These are phyloP conservation scores for Leptopilina boulardi DNA, from an alignment of 1,140 invertebrate genomes.

Conservation along the genomic window DNA sequence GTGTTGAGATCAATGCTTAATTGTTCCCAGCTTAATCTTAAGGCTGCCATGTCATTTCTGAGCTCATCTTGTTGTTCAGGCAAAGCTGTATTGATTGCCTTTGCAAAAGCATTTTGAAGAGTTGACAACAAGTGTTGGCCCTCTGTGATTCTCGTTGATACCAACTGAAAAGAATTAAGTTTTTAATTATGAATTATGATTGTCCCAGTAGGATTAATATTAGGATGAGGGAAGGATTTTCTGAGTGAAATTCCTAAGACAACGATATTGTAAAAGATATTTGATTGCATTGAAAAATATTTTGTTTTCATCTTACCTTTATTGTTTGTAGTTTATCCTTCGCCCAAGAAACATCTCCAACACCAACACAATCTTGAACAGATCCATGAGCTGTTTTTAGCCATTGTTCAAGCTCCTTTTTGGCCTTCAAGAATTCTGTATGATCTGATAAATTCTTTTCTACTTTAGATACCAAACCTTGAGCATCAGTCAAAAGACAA, in stretches of 20 bases:
- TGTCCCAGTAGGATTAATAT: no score
- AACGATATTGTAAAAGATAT: no score
- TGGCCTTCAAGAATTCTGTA: slow-evolving; percentile 91
- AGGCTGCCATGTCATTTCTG: slow-evolving; percentile 83
- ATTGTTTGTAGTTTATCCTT: slow-evolving; percentile 90
- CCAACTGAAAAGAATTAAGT: background rate
- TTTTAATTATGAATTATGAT: no score
- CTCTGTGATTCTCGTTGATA: slow-evolving; percentile 83
- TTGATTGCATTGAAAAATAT: no score
- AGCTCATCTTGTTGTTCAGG: slow-evolving; percentile 87
- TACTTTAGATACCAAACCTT: slow-evolving; percentile 87
- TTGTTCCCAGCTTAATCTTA: slow-evolving; percentile 89
- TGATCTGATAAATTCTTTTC: slow-evolving; percentile 93
- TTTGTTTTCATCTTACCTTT: slow-evolving; percentile 69
- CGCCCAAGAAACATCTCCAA: slow-evolving; percentile 86
- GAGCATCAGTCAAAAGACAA: slow-evolving; percentile 84
- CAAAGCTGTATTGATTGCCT: slow-evolving; percentile 88
- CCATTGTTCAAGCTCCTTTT: slow-evolving; percentile 89
- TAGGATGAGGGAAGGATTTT: no score
- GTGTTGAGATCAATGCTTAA: slow-evolving; percentile 88
- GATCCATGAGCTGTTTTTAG: slow-evolving; percentile 85
- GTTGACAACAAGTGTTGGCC: slow-evolving; percentile 89
- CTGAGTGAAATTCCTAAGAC: no score
- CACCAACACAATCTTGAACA: slow-evolving; percentile 88
- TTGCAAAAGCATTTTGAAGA: slow-evolving; percentile 89